Evolutionary conservation across 2,113 vertebrate species (phyloP).

Genomic region (Peromyscus leucopus): DNA sequence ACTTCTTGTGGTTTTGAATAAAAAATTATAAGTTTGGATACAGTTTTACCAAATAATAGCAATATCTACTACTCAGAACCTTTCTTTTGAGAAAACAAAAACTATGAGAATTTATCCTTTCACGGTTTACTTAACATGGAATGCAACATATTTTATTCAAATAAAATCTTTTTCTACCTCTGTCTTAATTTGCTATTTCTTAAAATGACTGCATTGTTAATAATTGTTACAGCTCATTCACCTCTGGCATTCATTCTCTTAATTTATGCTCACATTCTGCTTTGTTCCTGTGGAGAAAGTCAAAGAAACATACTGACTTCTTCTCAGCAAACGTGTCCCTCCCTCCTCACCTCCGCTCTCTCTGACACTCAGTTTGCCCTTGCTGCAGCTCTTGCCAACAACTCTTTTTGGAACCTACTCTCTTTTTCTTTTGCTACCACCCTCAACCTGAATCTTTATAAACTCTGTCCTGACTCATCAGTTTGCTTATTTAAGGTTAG

Average conservation of each 20-base stretch:
- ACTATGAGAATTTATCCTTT: constrained; percentile 49
- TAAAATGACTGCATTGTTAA: constrained; percentile 60
- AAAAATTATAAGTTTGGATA: constrained; percentile 51
- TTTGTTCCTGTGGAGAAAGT: constrained; percentile 81
- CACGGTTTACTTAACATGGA: constrained; percentile 49
- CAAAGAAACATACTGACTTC: constrained; percentile 80
- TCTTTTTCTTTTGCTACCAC: constrained; percentile 64
- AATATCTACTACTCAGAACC: constrained; percentile 51
- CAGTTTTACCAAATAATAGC: constrained; percentile 63
- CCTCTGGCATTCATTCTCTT: constrained; percentile 71
- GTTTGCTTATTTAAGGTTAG: constrained; percentile 65
- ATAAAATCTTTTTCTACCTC: constrained; percentile 64
- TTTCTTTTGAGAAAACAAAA: constrained; percentile 65
- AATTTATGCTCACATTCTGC: constrained; percentile 77
- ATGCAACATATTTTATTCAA: constrained; percentile 68
- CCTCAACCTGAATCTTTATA: constrained; percentile 72
- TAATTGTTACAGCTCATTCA: constrained; percentile 72
- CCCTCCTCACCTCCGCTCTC: constrained; percentile 74
- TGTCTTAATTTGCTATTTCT: constrained; percentile 71
- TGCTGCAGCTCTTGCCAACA: constrained; percentile 79
- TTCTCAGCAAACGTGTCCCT: constrained; percentile 78
- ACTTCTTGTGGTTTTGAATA: constrained; percentile 51
- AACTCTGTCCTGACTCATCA: constrained; percentile 69
- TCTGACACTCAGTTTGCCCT: constrained; percentile 79
- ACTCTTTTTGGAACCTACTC: constrained; percentile 67